phyloP scores from a whole-genome alignment of 2,888 invertebrate genomes.

The Drosophila pseudotalamancana region DNA sequence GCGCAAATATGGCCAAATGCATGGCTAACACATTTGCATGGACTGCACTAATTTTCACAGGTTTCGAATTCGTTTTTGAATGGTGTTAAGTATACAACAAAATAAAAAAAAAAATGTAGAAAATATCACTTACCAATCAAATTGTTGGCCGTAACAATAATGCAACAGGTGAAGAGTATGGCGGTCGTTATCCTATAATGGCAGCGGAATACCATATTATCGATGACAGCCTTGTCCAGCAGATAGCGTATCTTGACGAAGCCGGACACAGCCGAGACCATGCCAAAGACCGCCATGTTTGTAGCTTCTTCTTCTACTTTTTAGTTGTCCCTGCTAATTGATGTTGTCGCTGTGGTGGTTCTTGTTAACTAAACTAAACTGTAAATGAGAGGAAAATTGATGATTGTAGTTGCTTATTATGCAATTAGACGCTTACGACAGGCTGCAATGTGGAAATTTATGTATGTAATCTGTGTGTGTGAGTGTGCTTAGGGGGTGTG shows the following conservation, averaged over 20 bases:
- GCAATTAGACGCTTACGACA: conserved; percentile 22
- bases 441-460: conserved; percentile 12
- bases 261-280: conserved; percentile 95
- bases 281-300: conserved; percentile 91
- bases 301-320: conserved; percentile 21
- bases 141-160: conserved; percentile 95
- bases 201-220: conserved; percentile 95
- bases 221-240: conserved; percentile 94
- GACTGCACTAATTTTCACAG: conserved; percentile 53
- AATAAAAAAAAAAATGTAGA: background rate
- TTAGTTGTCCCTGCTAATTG: conserved; percentile 30
- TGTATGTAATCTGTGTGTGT: conserved; percentile 9
- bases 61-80: conserved; percentile 2
- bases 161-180: conserved; percentile 93
- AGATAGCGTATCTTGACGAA: conserved; percentile 95
- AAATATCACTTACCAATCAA: conserved; percentile 90
- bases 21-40: conserved; percentile 41
- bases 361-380: conserved; percentile 58
- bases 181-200: conserved; percentile 95
- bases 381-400: conserved; percentile 27
- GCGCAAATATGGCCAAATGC: conserved; percentile 21
- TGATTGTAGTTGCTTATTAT: conserved; percentile 24
- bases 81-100: conserved; percentile 10
- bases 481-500: no score
- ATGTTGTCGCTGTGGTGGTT: background rate